These are phyloP conservation scores for Montipora sp. DNA, from an alignment of 64 coral and sea anemone genomes.

Conservation along the genomic window DNA sequence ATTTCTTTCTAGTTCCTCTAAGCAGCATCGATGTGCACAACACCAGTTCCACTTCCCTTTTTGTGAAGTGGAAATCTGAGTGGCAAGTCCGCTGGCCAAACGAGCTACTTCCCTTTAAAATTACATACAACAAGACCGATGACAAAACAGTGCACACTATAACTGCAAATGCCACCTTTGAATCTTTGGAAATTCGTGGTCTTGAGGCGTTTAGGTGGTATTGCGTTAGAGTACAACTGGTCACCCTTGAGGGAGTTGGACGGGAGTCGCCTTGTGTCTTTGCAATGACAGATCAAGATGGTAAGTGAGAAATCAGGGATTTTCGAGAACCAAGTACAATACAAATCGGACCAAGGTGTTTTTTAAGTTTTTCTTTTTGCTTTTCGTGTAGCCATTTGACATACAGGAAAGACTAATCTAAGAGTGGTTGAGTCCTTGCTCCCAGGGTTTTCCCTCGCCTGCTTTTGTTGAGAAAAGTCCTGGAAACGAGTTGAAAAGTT, in stretches of 20 bases:
- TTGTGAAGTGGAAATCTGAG: slow-evolving; percentile 3
- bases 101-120: neutral
- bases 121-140: neutral
- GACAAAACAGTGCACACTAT: neutral
- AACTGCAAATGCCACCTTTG: neutral
- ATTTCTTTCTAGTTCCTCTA: neutral
- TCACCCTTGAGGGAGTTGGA: neutral
- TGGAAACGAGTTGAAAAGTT: too few relatives aligned
- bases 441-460: too few relatives aligned
- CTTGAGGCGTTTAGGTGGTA: slow-evolving; percentile 22
- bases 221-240: slow-evolving; percentile 31
- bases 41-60: slow-evolving; percentile 7
- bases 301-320: slow-evolving; percentile 5
- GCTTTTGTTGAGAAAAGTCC: too few relatives aligned
- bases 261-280: slow-evolving; percentile 18
- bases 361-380: neutral
- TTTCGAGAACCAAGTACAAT: neutral
- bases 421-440: too few relatives aligned
- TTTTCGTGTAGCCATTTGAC: neutral
- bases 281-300: slow-evolving; percentile 41
- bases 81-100: neutral
- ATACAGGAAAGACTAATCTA: too few relatives aligned
- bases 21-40: neutral
- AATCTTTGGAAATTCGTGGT: slow-evolving; percentile 34
- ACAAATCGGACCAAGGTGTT: neutral